phyloP scores from a whole-genome alignment of 2,888 invertebrate genomes.

The Hyposoter dolosus region DNA sequence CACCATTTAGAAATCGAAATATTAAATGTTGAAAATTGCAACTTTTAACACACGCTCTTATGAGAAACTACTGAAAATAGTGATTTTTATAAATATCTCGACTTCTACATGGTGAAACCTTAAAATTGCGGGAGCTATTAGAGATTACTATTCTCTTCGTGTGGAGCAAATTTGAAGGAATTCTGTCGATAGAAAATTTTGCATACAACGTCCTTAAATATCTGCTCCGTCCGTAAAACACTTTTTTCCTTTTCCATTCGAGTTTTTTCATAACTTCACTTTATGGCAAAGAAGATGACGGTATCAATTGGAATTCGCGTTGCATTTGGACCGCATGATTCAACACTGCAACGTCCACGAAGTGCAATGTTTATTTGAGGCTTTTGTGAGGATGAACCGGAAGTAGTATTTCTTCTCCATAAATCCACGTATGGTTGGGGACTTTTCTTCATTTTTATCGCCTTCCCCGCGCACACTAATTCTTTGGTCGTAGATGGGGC shows the following conservation, averaged over 20 bases:
- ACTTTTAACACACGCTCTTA: too few species aligned
- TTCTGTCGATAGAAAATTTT: too few species aligned
- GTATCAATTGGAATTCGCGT: conserved; percentile 41
- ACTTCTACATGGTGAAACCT: too few species aligned
- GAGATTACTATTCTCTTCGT: too few species aligned
- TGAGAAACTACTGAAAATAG: too few species aligned
- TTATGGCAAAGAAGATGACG: conserved; percentile 21
- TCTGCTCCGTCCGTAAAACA: conserved; percentile 13
- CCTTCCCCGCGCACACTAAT: neutral
- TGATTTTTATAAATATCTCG: too few species aligned
- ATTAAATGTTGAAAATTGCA: too few species aligned
- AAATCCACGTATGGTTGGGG: neutral
- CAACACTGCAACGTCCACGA: neutral
- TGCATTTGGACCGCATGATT: conserved; percentile 14
- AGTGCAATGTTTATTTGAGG: neutral
- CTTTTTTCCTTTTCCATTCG: conserved; percentile 19
- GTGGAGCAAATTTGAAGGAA: too few species aligned
- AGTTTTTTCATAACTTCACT: neutral
- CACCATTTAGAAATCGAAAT: too few species aligned
- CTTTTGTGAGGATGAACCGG: neutral
- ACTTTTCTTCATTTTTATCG: neutral
- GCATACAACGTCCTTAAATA: neutral
- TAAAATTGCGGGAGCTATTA: too few species aligned
- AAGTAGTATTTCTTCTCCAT: neutral
- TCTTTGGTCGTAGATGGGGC: neutral